Evolutionary conservation across 2,888 invertebrate genomes (phyloP).

Genomic region (Parthenolecanium corni): DNA sequence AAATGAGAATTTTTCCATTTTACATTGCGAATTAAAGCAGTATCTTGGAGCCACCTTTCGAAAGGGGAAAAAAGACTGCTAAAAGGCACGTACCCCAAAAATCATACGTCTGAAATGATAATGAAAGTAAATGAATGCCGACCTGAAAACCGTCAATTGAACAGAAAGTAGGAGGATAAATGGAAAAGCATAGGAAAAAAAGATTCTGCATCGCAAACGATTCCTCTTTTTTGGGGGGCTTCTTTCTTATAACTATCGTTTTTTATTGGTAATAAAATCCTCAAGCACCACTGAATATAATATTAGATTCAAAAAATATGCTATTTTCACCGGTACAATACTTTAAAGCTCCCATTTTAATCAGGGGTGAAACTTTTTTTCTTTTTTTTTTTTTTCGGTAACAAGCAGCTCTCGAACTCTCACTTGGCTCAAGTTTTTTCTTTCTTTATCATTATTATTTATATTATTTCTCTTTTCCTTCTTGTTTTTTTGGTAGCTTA

Average conservation of each 20-base stretch:
- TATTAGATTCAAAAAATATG: conserved; percentile 27
- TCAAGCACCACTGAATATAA: conserved; percentile 27
- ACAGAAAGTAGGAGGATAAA: conserved; percentile 6
- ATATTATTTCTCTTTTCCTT: no score
- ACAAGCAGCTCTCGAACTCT: conserved; percentile 20
- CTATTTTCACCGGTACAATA: conserved; percentile 28
- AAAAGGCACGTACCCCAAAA: no score
- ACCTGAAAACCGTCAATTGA: conserved; percentile 8
- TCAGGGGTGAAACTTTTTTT: conserved; percentile 23
- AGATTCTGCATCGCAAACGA: conserved; percentile 20
- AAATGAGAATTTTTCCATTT: no score
- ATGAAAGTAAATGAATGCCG: conserved; percentile 21
- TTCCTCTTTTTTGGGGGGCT: not conserved
- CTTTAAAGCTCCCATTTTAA: conserved; percentile 23
- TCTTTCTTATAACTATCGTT: conserved; percentile 17
- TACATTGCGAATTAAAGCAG: no score
- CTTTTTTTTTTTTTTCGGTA: no score
- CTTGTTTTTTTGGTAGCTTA: no score
- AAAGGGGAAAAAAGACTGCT: no score
- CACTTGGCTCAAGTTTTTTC: conserved; percentile 9
- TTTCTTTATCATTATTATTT: not conserved
- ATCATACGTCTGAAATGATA: conserved; percentile 20
- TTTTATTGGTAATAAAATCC: conserved; percentile 25
- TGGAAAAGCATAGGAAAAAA: conserved; percentile 11
- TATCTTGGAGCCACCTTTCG: no score